A percentile compares a stretch with the other conserved stretches of the same genome.
Evolutionary conservation across 2,888 invertebrate genomes (phyloP).

Genomic region (Syrphus vitripennis): DNA sequence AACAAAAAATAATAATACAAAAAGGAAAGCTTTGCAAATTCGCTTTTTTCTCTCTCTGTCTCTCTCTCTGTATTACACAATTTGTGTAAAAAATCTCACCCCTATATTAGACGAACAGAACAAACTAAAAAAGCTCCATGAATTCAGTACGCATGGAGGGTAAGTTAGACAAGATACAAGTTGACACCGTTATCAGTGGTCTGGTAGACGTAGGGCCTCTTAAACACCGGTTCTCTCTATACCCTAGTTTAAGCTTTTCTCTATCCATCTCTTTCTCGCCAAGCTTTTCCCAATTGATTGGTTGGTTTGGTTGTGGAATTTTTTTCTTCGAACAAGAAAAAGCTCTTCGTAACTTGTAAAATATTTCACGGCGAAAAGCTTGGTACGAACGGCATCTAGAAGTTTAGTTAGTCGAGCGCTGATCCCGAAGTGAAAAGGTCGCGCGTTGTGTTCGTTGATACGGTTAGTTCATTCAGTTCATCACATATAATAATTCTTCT

Average conservation of each 20-base stretch:
- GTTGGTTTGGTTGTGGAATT: slow-evolving; percentile 66
- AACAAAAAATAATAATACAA: not conserved
- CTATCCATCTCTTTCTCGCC: not conserved
- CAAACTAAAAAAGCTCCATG: slow-evolving; percentile 16
- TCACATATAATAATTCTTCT: no score
- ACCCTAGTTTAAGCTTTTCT: slow-evolving; percentile 7
- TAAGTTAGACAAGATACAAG: not conserved
- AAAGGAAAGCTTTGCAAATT: slow-evolving; percentile 59
- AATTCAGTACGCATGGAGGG: slow-evolving; percentile 39
- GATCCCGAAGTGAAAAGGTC: slow-evolving; percentile 75
- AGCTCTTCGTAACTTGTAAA: slow-evolving; percentile 8
- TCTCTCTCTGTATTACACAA: slow-evolving; percentile 58
- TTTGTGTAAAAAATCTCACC: slow-evolving; percentile 57
- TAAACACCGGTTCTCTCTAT: slow-evolving; percentile 37
- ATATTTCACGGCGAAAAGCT: slow-evolving; percentile 72
- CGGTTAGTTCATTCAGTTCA: slow-evolving; percentile 57
- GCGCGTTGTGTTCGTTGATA: slow-evolving; percentile 73
- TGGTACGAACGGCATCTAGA: slow-evolving; percentile 57
- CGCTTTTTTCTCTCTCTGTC: slow-evolving; percentile 22
- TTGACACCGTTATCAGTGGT: slow-evolving; percentile 60
- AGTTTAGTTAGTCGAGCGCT: slow-evolving; percentile 75
- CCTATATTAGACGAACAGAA: slow-evolving; percentile 19
- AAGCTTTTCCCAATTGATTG: slow-evolving; percentile 10
- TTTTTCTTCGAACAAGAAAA: slow-evolving; percentile 45
- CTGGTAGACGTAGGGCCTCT: no score